Evolutionary conservation across 2,113 vertebrate genomes (phyloP).

Genomic region (Prionailurus bengalensis): DNA sequence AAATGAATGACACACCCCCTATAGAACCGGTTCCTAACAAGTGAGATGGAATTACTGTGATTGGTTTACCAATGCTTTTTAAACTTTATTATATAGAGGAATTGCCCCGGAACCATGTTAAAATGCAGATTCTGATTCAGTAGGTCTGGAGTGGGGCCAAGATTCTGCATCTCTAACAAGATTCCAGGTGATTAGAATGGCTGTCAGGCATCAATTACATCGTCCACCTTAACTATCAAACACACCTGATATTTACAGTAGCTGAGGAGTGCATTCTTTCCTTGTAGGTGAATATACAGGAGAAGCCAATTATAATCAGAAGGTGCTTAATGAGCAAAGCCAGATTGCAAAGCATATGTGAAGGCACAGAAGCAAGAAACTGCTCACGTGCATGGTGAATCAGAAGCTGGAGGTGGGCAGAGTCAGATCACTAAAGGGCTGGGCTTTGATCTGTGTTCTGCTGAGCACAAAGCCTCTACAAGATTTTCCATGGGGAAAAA

Average conservation of each 20-base stretch:
- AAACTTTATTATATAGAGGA: constrained; percentile 35
- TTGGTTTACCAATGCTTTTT: constrained; percentile 51
- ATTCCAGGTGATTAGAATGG: constrained; percentile 45
- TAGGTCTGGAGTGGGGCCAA: constrained; percentile 41
- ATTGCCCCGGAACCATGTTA: constrained; percentile 55
- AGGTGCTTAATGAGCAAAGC: constrained; percentile 60
- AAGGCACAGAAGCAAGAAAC: constrained; percentile 55
- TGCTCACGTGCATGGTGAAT: not conserved
- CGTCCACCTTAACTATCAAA: constrained; percentile 52
- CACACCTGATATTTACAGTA: constrained; percentile 67
- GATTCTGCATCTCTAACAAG: constrained; percentile 59
- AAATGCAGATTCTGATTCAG: constrained; percentile 63
- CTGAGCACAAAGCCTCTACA: not conserved
- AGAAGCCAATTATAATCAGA: constrained; percentile 74
- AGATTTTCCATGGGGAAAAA: not conserved
- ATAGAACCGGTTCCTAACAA: not conserved
- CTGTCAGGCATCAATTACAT: constrained; percentile 56
- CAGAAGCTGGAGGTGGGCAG: not conserved
- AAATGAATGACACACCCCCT: not conserved
- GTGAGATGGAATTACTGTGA: not conserved
- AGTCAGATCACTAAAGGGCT: not conserved
- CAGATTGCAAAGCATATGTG: constrained; percentile 63
- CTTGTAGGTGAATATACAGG: constrained; percentile 62
- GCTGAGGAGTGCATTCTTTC: constrained; percentile 60
- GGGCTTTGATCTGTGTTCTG: constrained; percentile 4